Evolutionary conservation across 1,140 invertebrate species (phyloP).

Genomic region (Caenorhabditis briggsae): DNA sequence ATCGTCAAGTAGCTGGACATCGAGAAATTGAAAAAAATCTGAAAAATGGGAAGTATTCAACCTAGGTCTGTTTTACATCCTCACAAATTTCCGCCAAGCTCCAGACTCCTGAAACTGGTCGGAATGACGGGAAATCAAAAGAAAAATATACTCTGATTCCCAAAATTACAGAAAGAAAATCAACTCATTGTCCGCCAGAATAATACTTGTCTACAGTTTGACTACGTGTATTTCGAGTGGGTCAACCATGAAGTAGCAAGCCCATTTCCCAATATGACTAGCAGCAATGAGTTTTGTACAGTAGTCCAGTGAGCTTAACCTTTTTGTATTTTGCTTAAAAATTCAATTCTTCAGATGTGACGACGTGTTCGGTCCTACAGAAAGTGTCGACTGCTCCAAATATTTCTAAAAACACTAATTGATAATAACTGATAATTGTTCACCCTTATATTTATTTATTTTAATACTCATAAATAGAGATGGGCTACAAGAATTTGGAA

Average conservation of each 20-base stretch:
- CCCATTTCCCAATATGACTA: slow-evolving; percentile 6
- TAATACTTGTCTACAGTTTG: not conserved
- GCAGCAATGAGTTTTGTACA: not conserved
- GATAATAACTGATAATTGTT: too few relatives aligned
- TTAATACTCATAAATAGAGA: too few relatives aligned
- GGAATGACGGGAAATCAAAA: too few relatives aligned
- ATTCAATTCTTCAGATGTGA: slow-evolving; percentile 15
- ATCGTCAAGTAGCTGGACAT: too few relatives aligned
- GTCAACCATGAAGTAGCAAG: not conserved
- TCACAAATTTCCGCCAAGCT: too few relatives aligned
- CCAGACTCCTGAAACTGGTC: too few relatives aligned
- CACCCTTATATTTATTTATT: too few relatives aligned
- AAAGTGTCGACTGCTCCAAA: not conserved
- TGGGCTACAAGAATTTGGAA: too few relatives aligned
- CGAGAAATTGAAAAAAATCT: too few relatives aligned
- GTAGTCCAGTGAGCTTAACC: not conserved
- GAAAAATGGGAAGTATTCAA: too few relatives aligned
- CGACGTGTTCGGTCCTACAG: not conserved
- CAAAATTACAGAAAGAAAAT: not conserved
- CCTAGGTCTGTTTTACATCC: too few relatives aligned
- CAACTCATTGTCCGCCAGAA: not conserved
- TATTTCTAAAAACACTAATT: not conserved
- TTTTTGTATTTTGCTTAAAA: not conserved
- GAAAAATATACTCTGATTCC: too few relatives aligned
- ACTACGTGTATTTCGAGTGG: slow-evolving; percentile 12